These are phyloP conservation scores for Mylabris sibirica DNA, from an alignment of 2,888 invertebrate species.

Conservation along the genomic window DNA sequence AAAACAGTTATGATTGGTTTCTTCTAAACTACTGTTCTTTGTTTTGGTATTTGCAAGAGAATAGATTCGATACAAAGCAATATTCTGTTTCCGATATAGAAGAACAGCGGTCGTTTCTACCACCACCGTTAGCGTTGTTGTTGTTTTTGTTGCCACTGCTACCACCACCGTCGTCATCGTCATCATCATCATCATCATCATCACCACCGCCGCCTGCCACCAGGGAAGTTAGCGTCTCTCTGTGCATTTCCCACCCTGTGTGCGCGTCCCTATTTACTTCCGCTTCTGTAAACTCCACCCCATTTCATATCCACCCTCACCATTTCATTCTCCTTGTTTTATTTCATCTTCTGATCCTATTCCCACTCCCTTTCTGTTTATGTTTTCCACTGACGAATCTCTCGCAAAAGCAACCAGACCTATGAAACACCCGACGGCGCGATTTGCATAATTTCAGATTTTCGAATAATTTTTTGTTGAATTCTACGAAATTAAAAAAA, in stretches of 20 bases:
- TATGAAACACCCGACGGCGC: slow-evolving; percentile 6
- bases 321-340: slow-evolving; percentile 63
- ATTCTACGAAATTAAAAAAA: slow-evolving; percentile 29
- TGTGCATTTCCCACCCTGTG: slow-evolving; percentile 56
- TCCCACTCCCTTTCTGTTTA: slow-evolving; percentile 48
- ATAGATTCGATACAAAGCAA: slow-evolving; percentile 28
- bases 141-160: not conserved
- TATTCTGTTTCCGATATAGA: slow-evolving; percentile 42
- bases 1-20: not conserved
- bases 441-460: slow-evolving; percentile 61
- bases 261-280: slow-evolving; percentile 66
- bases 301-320: slow-evolving; percentile 62
- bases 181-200: slow-evolving; percentile 33
- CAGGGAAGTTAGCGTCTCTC: slow-evolving; percentile 54
- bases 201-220: slow-evolving; percentile 42
- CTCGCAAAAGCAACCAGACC: slow-evolving; percentile 52
- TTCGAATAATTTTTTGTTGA: slow-evolving; percentile 49
- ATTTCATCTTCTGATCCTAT: slow-evolving; percentile 61
- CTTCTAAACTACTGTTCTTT: not conserved
- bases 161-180: slow-evolving; percentile 37
- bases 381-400: slow-evolving; percentile 56
- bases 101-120: slow-evolving; percentile 40
- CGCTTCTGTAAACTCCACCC: slow-evolving; percentile 66
- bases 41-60: slow-evolving; percentile 6
- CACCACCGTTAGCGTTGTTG: slow-evolving; percentile 36